Percentiles rank a stretch among this genome's conserved stretches.
phyloP scores from a whole-genome alignment of 2,797 vertebrate genomes.

The Oryzias sinensis region DNA sequence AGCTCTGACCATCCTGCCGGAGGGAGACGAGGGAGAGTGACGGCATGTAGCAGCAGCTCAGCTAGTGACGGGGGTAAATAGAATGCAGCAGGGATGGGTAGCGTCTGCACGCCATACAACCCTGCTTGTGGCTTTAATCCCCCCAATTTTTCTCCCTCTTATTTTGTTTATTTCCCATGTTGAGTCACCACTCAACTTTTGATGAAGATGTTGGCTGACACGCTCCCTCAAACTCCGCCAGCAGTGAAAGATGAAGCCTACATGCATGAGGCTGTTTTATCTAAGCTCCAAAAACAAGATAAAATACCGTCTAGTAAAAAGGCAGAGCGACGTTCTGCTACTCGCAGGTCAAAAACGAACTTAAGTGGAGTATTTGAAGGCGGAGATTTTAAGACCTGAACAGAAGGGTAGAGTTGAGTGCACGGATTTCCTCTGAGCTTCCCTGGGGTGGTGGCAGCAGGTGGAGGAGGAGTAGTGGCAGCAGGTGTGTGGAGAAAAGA shows the following conservation, averaged over 20 bases:
- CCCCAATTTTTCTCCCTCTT: background rate
- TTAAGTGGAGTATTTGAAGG: slow-evolving; percentile 4
- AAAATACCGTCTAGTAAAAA: slow-evolving; percentile 3
- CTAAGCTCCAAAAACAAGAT: slow-evolving; percentile 4
- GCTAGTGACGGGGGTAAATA: too few species aligned
- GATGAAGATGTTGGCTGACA: background rate
- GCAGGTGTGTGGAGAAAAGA: slow-evolving; percentile 7
- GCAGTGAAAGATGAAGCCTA: background rate
- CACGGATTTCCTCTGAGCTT: slow-evolving; percentile 2
- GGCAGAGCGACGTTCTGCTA: background rate
- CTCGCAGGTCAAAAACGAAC: slow-evolving; percentile 3
- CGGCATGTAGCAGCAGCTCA: too few species aligned
- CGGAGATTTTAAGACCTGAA: slow-evolving; percentile 8
- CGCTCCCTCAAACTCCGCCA: background rate
- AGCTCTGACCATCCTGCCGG: too few species aligned
- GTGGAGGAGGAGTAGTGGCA: slow-evolving; percentile 9
- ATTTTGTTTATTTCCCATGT: background rate
- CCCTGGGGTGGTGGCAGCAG: slow-evolving; percentile 17
- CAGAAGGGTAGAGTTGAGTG: background rate
- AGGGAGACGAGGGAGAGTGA: too few species aligned
- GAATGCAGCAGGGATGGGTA: too few species aligned
- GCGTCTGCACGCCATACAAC: too few species aligned
- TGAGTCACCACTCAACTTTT: background rate
- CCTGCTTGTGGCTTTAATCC: too few species aligned
- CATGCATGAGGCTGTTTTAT: slow-evolving; percentile 3